A percentile compares a stretch with the other conserved stretches of the same genome.
phyloP scores from a whole-genome alignment of 2,888 invertebrate species.

The Drosophila mayaguana region DNA sequence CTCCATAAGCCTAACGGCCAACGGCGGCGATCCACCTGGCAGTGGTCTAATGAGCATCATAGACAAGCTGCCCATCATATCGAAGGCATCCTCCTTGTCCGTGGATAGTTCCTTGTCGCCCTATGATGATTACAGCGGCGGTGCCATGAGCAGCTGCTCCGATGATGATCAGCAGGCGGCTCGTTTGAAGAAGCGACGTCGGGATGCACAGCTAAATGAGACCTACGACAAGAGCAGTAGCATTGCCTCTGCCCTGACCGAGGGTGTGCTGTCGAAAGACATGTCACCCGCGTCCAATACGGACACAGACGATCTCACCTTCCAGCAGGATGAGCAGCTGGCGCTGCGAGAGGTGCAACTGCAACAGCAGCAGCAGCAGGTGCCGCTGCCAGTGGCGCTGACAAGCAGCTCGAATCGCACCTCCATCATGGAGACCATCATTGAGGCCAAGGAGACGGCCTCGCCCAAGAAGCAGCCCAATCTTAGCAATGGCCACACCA shows the following conservation, averaged over 20 bases:
- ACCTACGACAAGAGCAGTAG: conserved; percentile 85
- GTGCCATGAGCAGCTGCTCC: conserved; percentile 82
- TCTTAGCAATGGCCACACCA: conserved; percentile 74
- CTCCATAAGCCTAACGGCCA: conserved; percentile 82
- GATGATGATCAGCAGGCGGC: conserved; percentile 55
- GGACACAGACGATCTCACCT: conserved; percentile 85
- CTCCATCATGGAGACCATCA: conserved; percentile 85
- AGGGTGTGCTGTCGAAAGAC: conserved; percentile 85
- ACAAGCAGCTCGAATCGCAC: conserved; percentile 80
- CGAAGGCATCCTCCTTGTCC: conserved; percentile 84
- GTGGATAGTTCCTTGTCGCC: conserved; percentile 85
- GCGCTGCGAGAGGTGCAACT: conserved; percentile 71
- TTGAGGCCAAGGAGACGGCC: conserved; percentile 84
- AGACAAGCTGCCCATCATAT: conserved; percentile 84
- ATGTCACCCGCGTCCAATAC: conserved; percentile 84
- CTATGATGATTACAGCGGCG: conserved; percentile 83
- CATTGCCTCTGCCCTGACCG: conserved; percentile 83
- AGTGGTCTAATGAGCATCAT: conserved; percentile 85
- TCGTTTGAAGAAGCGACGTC: conserved; percentile 80
- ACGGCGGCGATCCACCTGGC: conserved; percentile 67
- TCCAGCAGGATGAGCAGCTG: conserved; percentile 84
- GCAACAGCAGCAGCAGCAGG: conserved; percentile 46
- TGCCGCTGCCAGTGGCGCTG: conserved; percentile 51
- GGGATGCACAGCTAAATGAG: conserved; percentile 85
- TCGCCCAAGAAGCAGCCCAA: conserved; percentile 82